Conservation (phyloP, 2,888 invertebrate species). For the Drosophila dives region DNA sequence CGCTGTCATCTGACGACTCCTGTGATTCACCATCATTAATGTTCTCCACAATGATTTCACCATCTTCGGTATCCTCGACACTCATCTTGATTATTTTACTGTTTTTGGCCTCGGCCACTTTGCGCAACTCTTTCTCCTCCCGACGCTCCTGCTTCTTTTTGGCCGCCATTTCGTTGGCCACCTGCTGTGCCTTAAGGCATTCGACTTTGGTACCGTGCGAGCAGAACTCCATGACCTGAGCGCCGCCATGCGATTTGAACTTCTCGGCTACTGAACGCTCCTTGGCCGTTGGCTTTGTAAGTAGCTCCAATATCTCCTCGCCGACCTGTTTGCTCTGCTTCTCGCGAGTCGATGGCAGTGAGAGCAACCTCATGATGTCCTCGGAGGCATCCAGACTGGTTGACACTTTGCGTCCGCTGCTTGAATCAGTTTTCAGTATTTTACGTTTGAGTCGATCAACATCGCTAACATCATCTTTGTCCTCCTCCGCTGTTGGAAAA, state of each 20-base stretch:
- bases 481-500: slow-evolving; percentile 61
- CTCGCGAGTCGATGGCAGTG: slow-evolving; percentile 94
- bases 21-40: slow-evolving; percentile 69
- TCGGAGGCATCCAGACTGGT: slow-evolving; percentile 86
- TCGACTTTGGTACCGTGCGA: slow-evolving; percentile 97
- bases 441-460: slow-evolving; percentile 70
- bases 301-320: slow-evolving; percentile 96
- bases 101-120: slow-evolving; percentile 32
- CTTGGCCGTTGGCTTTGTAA: slow-evolving; percentile 98
- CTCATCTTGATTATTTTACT: slow-evolving; percentile 54
- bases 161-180: slow-evolving; percentile 83
- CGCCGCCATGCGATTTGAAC: slow-evolving; percentile 97
- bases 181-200: slow-evolving; percentile 87
- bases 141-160: slow-evolving; percentile 80
- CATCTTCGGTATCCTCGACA: slow-evolving; percentile 74
- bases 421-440: slow-evolving; percentile 70
- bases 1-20: slow-evolving; percentile 66
- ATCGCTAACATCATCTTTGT: slow-evolving; percentile 57
- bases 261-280: slow-evolving; percentile 97
- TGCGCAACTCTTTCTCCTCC: slow-evolving; percentile 61
- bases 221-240: slow-evolving; percentile 97
- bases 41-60: slow-evolving; percentile 74
- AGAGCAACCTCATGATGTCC: slow-evolving; percentile 88
- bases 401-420: slow-evolving; percentile 71
- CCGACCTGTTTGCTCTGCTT: slow-evolving; percentile 97